Evolutionary conservation across 2,113 vertebrate genomes (phyloP).

Genomic region (Rhegmatorhina hoffmannsi): DNA sequence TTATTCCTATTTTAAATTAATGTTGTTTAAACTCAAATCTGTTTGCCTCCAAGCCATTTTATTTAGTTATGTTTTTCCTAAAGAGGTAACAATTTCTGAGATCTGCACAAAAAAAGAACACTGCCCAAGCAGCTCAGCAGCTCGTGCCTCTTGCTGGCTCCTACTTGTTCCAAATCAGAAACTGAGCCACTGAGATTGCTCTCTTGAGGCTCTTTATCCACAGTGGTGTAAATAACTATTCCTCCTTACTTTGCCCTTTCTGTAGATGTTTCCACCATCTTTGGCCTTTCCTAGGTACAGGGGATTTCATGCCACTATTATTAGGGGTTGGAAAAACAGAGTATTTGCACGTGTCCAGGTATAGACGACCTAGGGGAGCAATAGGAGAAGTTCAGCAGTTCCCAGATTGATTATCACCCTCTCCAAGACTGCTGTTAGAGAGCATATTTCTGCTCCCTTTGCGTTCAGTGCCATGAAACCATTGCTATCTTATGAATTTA

Average conservation of each 20-base stretch:
- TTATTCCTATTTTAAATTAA: conserved; percentile 75
- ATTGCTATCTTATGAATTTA: conserved; percentile 51
- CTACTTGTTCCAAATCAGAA: conserved; percentile 54
- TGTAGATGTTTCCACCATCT: conserved; percentile 57
- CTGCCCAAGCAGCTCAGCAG: conserved; percentile 56
- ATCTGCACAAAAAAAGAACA: conserved; percentile 67
- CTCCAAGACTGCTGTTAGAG: conserved; percentile 25
- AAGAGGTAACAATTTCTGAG: conserved; percentile 69
- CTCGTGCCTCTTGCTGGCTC: conserved; percentile 54
- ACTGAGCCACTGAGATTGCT: conserved; percentile 42
- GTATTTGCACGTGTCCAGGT: conserved; percentile 60
- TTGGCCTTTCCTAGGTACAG: conserved; percentile 54
- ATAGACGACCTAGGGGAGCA: conserved; percentile 60
- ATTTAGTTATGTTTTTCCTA: conserved; percentile 66
- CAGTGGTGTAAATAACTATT: conserved; percentile 66
- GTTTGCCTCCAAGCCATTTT: conserved; percentile 76
- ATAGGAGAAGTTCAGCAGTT: conserved; percentile 71
- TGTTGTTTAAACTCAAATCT: conserved; percentile 77
- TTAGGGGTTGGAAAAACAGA: conserved; percentile 29
- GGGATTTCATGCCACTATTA: conserved; percentile 49
- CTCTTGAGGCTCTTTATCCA: conserved; percentile 60
- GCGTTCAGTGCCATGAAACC: conserved; percentile 42
- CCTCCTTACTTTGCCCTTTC: conserved; percentile 32
- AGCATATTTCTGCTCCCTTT: conserved; percentile 29
- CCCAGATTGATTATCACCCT: conserved; percentile 63